Conservation (phyloP, 1,140 invertebrate species). For the Hetaerina americana region DNA sequence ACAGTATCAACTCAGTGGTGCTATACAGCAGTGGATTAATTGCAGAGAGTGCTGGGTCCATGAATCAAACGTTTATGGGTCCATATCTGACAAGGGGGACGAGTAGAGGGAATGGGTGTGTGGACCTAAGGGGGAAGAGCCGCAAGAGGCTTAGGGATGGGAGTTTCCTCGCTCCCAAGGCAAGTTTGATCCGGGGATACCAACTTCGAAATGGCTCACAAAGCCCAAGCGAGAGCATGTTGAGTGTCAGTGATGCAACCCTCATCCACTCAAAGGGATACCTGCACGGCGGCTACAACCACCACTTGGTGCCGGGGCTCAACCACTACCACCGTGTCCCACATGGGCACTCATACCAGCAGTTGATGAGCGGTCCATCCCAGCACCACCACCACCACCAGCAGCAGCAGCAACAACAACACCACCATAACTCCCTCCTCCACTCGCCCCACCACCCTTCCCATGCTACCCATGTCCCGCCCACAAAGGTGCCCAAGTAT, state of each 20-base stretch:
- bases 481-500: background rate
- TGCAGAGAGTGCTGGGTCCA: background rate
- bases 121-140: background rate
- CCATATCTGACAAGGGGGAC: background rate
- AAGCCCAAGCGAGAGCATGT: background rate
- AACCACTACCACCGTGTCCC: background rate
- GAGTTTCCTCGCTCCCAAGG: background rate
- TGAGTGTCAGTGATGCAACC: background rate
- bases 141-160: background rate
- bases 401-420: background rate
- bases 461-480: too few species aligned
- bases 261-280: background rate
- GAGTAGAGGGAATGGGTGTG: background rate
- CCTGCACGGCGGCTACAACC: background rate
- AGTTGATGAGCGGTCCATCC: too few species aligned
- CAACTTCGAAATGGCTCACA: background rate
- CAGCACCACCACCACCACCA: background rate
- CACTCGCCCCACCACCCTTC: background rate
- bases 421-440: background rate
- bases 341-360: background rate
- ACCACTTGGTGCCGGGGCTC: background rate
- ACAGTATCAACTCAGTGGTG: conserved; percentile 28
- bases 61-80: background rate
- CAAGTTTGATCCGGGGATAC: background rate
- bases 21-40: conserved; percentile 24